phyloP scores from a whole-genome alignment of 2,113 vertebrate species.

The Diphyllodes magnificus region DNA sequence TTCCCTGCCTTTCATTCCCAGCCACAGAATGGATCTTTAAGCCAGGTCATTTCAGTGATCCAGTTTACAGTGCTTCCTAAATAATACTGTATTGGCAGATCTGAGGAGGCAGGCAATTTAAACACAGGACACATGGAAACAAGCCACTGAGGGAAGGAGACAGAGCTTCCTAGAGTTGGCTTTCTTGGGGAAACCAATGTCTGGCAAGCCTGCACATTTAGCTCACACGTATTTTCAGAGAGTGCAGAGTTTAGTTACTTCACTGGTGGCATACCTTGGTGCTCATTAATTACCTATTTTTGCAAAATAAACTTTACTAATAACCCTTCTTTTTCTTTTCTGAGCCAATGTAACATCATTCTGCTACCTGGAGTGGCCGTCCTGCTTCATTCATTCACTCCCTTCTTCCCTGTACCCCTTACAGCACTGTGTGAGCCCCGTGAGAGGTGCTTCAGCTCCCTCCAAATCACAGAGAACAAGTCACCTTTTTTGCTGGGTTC shows the following conservation, averaged over 20 bases:
- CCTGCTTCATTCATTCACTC: background rate
- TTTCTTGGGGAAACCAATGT: background rate
- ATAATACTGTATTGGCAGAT: background rate
- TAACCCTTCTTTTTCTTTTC: background rate
- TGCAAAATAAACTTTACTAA: background rate
- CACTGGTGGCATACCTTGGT: background rate
- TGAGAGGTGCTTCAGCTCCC: background rate
- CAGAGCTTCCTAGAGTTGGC: background rate
- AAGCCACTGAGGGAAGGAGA: background rate
- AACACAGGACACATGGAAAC: background rate
- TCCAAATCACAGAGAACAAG: background rate
- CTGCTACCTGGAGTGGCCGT: background rate
- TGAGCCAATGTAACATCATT: background rate
- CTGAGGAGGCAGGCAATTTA: background rate
- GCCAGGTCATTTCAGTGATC: background rate
- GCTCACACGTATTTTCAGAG: background rate
- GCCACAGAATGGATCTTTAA: background rate
- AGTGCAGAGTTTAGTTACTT: background rate
- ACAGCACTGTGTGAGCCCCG: rapidly evolving
- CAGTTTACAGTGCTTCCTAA: background rate
- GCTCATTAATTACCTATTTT: background rate
- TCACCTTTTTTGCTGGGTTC: background rate
- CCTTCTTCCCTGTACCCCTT: background rate
- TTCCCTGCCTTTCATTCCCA: background rate
- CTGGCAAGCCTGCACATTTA: background rate